Evolutionary conservation across 2,113 vertebrate species (phyloP), one percentile per base, ranked within the genome.

Genomic region (Zootoca vivipara): DNA sequence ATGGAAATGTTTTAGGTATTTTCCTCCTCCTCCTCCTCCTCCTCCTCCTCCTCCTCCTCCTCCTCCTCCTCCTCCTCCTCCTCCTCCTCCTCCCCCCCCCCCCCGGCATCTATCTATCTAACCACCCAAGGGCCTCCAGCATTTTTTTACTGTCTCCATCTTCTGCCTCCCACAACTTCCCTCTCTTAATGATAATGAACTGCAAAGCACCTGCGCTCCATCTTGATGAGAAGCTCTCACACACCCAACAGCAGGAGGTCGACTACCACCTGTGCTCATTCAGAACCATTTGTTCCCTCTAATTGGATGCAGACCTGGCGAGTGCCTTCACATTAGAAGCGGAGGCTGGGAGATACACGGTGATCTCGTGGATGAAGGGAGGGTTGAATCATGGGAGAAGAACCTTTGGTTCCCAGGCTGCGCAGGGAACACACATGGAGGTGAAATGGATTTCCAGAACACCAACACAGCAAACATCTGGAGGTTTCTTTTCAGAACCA

Each of bases 101-200:
- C 92, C 87, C 80, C n/a, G n/a, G n/a, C n/a, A n/a, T n/a, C n/a
- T n/a, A n/a, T n/a, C n/a, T n/a, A n/a, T n/a, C n/a, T n/a, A n/a
- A n/a, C n/a, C 75, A 86, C 70, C 84, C 64, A 75, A 85, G 56
- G 87, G 90, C 83, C 83, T 83, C 67, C 20, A 20, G 89, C 46
- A 89, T 70, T 78, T 79, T 79, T 88, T 88, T 85, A 65, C 26
- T 35, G 30, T 89, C 77, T 72, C 91, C 75, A 26, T 77, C 78
- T 65, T 67, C 84, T 86, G 70, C 35, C 79, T 86, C 72, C 85
- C 35, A 15, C 70, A n/a, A 56, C 67, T 69, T 92, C 1, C 1
- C 46, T 88, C 89, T 92, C 35, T 88, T 89, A 81, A 74, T 79
- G 77, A 78, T 89, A 93, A 90, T 91, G 86, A 90, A 85, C 87